These are phyloP conservation scores for Trichonephila inaurata DNA, from an alignment of 1,140 invertebrate species.

Conservation along the genomic window DNA sequence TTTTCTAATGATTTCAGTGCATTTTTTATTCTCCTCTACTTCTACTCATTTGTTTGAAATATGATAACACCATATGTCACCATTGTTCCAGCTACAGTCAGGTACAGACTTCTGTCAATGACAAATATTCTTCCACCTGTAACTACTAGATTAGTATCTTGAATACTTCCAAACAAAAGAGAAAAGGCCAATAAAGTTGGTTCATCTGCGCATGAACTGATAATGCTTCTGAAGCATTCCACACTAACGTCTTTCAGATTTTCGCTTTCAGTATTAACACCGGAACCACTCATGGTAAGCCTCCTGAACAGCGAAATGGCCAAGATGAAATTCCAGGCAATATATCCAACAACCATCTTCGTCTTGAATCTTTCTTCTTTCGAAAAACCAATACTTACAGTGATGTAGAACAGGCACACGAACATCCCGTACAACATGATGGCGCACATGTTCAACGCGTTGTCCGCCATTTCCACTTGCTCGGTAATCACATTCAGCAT, in stretches of 20 bases:
- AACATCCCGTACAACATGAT: slow-evolving; percentile 25
- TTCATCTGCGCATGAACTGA: not conserved
- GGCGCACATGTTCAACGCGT: not conserved
- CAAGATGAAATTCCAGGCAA: slow-evolving; percentile 37
- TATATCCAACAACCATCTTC: slow-evolving; percentile 1
- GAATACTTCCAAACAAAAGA: not conserved
- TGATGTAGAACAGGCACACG: slow-evolving; percentile 1
- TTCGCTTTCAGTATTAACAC: not conserved
- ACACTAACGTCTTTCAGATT: not conserved
- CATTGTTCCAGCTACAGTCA: slow-evolving; percentile 55
- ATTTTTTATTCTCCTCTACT: too few relatives aligned
- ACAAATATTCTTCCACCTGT: slow-evolving; percentile 53
- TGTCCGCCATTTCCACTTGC: not conserved
- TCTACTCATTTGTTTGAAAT: slow-evolving; percentile 24
- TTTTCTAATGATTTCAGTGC: too few relatives aligned
- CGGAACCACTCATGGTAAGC: not conserved
- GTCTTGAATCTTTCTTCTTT: slow-evolving; percentile 27
- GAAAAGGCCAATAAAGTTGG: not conserved
- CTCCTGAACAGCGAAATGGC: not conserved
- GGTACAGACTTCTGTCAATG: slow-evolving; percentile 49
- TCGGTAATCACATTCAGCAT: not conserved
- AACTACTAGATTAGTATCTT: slow-evolving; percentile 10
- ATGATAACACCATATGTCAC: slow-evolving; percentile 64
- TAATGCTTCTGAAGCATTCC: slow-evolving; percentile 20
- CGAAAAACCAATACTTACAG: slow-evolving; percentile 23